Conservation (phyloP, 2,113 vertebrate genomes). For the Xerus inauris region DNA sequence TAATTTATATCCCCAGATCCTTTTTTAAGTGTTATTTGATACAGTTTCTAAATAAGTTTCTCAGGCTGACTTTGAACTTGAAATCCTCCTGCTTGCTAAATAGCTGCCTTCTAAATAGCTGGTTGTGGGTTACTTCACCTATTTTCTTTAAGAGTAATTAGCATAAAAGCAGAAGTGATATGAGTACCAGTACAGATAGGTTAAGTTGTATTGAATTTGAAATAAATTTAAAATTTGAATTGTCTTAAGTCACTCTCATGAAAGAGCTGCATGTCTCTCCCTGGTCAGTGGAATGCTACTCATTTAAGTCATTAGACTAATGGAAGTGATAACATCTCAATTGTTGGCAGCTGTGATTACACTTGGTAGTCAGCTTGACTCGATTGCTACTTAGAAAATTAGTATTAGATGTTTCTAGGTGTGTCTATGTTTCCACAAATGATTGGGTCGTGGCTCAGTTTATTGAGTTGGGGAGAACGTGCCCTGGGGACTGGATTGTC, state of each 20-base stretch:
- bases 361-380: not conserved
- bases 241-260: not conserved
- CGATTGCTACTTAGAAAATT: not conserved
- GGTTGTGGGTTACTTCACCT: too few species aligned
- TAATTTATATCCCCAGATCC: too few species aligned
- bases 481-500: not conserved
- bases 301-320: not conserved
- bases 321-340: not conserved
- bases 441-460: not conserved
- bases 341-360: not conserved
- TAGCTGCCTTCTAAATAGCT: too few species aligned
- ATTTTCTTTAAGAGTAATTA: not conserved
- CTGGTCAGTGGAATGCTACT: not conserved
- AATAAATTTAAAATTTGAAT: not conserved
- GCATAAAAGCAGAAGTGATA: not conserved
- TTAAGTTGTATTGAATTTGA: not conserved
- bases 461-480: not conserved
- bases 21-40: too few species aligned
- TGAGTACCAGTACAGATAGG: not conserved
- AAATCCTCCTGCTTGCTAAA: too few species aligned
- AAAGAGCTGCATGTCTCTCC: not conserved
- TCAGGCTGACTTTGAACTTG: too few species aligned
- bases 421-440: not conserved
- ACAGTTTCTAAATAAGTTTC: too few species aligned
- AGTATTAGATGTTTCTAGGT: too few species aligned